Conservation (phyloP, 2,113 vertebrate species). For the Narcine bancroftii region DNA sequence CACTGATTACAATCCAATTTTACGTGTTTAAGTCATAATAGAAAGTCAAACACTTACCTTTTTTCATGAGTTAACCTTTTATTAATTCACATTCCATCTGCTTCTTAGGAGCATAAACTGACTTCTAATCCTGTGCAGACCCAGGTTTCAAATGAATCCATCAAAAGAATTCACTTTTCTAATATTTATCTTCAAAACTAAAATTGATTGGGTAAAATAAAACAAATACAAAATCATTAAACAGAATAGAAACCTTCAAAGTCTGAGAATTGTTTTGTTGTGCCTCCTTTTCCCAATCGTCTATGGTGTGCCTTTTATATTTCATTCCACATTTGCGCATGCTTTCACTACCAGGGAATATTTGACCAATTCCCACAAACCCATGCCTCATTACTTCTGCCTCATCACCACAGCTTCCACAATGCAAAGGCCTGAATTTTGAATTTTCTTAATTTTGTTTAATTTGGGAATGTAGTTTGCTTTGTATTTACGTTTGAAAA, state of each 20-base stretch:
- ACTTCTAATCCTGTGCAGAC: background rate
- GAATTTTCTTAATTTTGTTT: too few species aligned
- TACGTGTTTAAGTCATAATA: background rate
- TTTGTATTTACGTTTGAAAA: too few species aligned
- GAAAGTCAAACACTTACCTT: conserved; percentile 13
- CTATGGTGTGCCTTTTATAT: background rate
- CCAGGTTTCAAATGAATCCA: background rate
- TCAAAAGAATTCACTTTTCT: background rate
- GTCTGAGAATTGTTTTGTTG: background rate
- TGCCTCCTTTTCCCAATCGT: too few species aligned
- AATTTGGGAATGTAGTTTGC: too few species aligned
- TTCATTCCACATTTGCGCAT: background rate
- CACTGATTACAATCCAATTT: conserved; percentile 25
- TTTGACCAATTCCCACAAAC: too few species aligned
- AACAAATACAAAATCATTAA: background rate
- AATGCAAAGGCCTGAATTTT: too few species aligned
- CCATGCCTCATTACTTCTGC: background rate
- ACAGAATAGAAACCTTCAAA: background rate
- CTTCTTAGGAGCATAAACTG: background rate
- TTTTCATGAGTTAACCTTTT: background rate
- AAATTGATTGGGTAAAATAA: background rate
- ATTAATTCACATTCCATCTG: background rate
- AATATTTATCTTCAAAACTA: background rate
- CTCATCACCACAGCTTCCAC: background rate
- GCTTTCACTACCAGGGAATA: too few species aligned